A percentile compares a stretch with the other conserved stretches of the same genome.
phyloP scores from a whole-genome alignment of 2,888 invertebrate genomes.

The Chymomyza procnemis region DNA sequence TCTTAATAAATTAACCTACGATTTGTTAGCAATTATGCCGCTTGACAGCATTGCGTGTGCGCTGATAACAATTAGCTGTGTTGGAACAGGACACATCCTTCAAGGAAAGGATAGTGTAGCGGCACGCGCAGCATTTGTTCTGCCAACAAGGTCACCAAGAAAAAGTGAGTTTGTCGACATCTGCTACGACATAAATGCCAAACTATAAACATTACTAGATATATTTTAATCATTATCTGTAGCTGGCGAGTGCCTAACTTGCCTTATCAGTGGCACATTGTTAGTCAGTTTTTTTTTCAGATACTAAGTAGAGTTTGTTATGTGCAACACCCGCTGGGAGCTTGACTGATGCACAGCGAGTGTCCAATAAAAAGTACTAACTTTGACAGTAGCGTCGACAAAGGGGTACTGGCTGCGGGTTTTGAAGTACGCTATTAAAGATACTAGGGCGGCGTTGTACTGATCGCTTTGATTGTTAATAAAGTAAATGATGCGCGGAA shows the following conservation, averaged over 20 bases:
- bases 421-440: no score
- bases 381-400: not conserved
- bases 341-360: constrained; percentile 26
- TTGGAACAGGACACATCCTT: not conserved
- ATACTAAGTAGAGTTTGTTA: constrained; percentile 47
- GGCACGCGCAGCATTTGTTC: constrained; percentile 5
- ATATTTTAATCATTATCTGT: not conserved
- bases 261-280: constrained; percentile 47
- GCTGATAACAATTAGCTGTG: not conserved
- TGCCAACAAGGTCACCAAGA: constrained; percentile 21
- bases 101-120: not conserved
- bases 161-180: constrained; percentile 21
- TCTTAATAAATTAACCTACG: not conserved
- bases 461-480: no score
- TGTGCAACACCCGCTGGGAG: constrained; percentile 12
- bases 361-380: not conserved
- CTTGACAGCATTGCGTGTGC: not conserved
- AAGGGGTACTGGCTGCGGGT: no score
- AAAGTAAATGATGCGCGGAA: no score
- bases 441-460: no score
- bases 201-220: not conserved
- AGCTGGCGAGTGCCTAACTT: not conserved
- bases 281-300: constrained; percentile 30
- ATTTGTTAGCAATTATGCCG: not conserved
- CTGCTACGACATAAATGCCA: not conserved